Base-by-base conservation (phyloP, 23 tunicate genomes). In the Pegea sp. region DNA sequence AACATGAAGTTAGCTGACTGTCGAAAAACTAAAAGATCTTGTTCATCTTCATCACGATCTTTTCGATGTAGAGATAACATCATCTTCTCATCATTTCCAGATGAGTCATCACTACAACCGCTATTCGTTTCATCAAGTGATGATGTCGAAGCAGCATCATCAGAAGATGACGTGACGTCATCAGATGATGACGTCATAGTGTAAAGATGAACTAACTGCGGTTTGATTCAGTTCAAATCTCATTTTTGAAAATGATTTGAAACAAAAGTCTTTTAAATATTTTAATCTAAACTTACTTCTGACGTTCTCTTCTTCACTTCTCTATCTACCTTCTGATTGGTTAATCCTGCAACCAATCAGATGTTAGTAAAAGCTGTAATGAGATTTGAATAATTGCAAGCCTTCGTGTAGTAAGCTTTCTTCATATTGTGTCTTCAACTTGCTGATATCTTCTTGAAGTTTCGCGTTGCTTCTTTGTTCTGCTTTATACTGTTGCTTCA, bases 1-100 rank as follows among this genome's bases (percentile, higher is more conserved):
- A 84, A 65, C 84, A 84, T 84, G 32, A 84, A 84, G 49, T 73
- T 84, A 7, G 95, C 95, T 27, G 95, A 73, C 62, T 84, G 95
- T 3, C 84, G 81, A 51, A 57, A 84, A 26, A 84, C 76, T 25
- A 62, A 28, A 2, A 84, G 59, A 65, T 84, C 95, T 42, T 74
- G 46, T 38, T 11, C 11, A 38, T 38, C 46, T 38, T 38, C 69
- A 1, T 56, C 25, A 24, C 24, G 16, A 20, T 52, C 56, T 24
- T 29, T 49, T 61, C 66, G 26, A 28, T 5, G 32, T n/a, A n/a
- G n/a, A n/a, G n/a, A n/a, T n/a, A n/a, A n/a, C n/a, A n/a, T n/a
- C n/a, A n/a, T n/a, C n/a, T n/a, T n/a, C 16, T 38, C 46, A 38
- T 38, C 46, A 11, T 16, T 38, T 8, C 13, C 16, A 16, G 13